phyloP scores from a whole-genome alignment of 2,888 invertebrate species.

The Tryphoninae sp. region DNA sequence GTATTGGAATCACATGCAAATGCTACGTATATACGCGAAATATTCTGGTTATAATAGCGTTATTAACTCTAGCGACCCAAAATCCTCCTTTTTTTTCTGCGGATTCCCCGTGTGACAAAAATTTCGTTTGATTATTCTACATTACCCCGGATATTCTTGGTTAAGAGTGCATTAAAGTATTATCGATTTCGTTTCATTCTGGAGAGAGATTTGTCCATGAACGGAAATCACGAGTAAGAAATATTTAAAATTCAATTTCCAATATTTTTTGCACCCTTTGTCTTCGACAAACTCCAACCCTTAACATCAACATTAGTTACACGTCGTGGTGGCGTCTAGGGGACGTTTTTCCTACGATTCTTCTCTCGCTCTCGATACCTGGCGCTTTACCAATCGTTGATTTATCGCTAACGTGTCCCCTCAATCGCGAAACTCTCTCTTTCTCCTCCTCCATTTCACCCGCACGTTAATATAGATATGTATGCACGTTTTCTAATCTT shows the following conservation, averaged over 20 bases:
- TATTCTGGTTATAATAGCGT: conserved; percentile 9
- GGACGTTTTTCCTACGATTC: conserved; percentile 28
- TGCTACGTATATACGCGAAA: conserved; percentile 17
- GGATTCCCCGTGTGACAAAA: background rate
- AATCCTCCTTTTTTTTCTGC: background rate
- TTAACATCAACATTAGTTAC: conserved; percentile 19
- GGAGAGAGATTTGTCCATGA: too few species aligned
- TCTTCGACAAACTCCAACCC: conserved; percentile 5
- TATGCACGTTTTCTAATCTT: background rate
- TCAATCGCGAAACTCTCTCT: conserved; percentile 54
- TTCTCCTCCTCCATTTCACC: conserved; percentile 32
- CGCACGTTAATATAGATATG: conserved; percentile 9
- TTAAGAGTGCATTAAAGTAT: too few species aligned
- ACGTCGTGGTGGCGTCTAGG: conserved; percentile 6
- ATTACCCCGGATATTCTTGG: background rate
- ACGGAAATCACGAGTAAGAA: background rate
- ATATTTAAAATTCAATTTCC: background rate
- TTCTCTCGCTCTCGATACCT: conserved; percentile 38
- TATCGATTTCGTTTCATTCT: too few species aligned
- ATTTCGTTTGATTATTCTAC: conserved; percentile 7
- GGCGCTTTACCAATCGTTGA: conserved; percentile 59
- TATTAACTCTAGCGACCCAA: conserved; percentile 23
- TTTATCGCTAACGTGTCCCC: conserved; percentile 58
- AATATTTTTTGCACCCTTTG: background rate
- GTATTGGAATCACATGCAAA: conserved; percentile 44